These are phyloP conservation scores for Drusus annulatus DNA, from an alignment of 1,140 invertebrate species.

Conservation along the genomic window DNA sequence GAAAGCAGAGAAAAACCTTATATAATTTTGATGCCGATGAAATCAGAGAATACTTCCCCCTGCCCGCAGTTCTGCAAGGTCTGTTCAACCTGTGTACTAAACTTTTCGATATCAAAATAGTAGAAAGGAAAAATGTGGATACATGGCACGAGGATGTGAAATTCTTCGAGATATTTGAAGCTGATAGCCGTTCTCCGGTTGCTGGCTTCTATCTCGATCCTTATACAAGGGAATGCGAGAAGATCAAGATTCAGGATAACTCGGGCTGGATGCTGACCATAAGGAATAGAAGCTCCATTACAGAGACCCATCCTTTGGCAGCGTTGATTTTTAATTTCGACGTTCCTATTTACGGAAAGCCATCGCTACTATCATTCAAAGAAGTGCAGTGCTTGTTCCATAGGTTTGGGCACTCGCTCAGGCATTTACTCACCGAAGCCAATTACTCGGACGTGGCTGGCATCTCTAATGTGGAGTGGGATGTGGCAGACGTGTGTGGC, in stretches of 20 bases:
- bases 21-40: constrained; percentile 81
- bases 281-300: constrained; percentile 77
- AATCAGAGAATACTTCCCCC: constrained; percentile 87
- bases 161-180: constrained; percentile 86
- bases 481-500: constrained; percentile 85
- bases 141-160: constrained; percentile 90
- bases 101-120: constrained; percentile 88
- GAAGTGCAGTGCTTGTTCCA: constrained; percentile 85
- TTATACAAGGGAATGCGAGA: constrained; percentile 78
- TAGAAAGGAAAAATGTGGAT: constrained; percentile 76
- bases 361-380: constrained; percentile 81
- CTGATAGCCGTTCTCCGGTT: constrained; percentile 76
- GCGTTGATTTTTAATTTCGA: constrained; percentile 89
- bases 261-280: constrained; percentile 80
- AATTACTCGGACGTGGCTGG: constrained; percentile 89
- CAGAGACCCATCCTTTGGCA: constrained; percentile 78
- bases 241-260: constrained; percentile 74
- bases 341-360: constrained; percentile 74
- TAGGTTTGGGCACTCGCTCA: constrained; percentile 88
- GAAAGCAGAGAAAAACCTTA: constrained; percentile 77
- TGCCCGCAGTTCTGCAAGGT: constrained; percentile 82
- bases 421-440: constrained; percentile 85
- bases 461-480: constrained; percentile 91
- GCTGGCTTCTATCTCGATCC: constrained; percentile 90
- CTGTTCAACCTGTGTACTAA: constrained; percentile 83